phyloP scores from a whole-genome alignment of 2,797 vertebrate species.

The Cheirogaleus major region DNA sequence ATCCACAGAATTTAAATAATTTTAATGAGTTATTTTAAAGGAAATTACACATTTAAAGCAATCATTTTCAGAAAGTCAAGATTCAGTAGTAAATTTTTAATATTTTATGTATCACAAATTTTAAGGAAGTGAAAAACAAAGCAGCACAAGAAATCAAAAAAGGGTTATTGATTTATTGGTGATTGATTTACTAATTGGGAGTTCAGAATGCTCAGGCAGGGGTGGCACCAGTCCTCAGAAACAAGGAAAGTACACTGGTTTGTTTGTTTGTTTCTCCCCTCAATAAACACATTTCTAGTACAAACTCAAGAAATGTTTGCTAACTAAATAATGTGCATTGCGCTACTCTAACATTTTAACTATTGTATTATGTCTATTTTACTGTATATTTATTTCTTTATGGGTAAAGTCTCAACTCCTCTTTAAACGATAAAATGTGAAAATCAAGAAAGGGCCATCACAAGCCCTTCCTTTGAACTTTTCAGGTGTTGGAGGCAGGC shows the following conservation, averaged over 20 bases:
- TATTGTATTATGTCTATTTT: not conserved
- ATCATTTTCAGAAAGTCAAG: constrained; percentile 13
- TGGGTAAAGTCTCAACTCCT: not conserved
- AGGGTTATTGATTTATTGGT: not conserved
- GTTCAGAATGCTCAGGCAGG: accelerated
- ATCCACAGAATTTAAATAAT: constrained; percentile 26
- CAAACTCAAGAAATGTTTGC: not conserved
- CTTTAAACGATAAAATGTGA: not conserved
- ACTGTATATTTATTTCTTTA: not conserved
- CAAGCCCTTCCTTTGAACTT: not conserved
- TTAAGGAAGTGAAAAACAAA: constrained; percentile 15
- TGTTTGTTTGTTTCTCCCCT: not conserved
- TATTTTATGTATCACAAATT: constrained; percentile 1
- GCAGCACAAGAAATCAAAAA: not conserved
- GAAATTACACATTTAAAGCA: not conserved
- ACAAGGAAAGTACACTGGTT: not conserved
- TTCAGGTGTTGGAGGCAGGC: not conserved
- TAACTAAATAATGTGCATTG: not conserved
- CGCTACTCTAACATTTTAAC: not conserved
- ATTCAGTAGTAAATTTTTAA: not conserved
- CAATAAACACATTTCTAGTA: not conserved
- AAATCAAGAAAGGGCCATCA: not conserved
- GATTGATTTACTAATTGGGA: not conserved
- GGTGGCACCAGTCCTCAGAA: accelerated
- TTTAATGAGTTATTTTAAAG: constrained; percentile 20